Evolutionary conservation across 2,797 vertebrate genomes (phyloP).

Genomic region (Tarsius wallacei): DNA sequence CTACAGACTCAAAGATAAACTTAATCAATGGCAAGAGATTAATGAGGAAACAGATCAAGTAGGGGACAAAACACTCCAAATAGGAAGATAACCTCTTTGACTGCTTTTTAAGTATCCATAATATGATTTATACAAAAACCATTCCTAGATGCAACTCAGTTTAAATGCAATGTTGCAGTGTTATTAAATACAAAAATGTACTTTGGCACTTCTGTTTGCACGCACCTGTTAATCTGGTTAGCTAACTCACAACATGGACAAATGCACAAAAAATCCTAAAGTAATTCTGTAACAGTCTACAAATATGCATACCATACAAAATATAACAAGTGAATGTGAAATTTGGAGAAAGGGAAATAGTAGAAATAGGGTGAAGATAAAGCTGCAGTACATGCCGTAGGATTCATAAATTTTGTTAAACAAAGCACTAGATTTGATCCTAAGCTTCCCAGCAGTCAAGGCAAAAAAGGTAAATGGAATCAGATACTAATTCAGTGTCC

Average conservation of each 20-base stretch:
- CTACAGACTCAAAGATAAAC: constrained; percentile 13
- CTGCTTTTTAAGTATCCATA: not conserved
- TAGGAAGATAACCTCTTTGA: not conserved
- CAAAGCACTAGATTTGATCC: not conserved
- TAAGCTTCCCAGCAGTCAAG: not conserved
- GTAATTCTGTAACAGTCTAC: not conserved
- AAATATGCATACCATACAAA: not conserved
- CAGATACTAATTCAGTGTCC: not conserved
- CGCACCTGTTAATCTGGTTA: not conserved
- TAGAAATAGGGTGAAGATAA: constrained; percentile 10
- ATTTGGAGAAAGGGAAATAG: not conserved
- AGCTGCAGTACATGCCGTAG: not conserved
- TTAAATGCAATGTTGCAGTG: not conserved
- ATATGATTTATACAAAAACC: not conserved
- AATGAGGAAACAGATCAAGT: constrained; percentile 26
- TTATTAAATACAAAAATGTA: constrained; percentile 28
- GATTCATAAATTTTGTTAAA: not conserved
- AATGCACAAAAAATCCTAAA: constrained; percentile 1
- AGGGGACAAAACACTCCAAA: constrained; percentile 38
- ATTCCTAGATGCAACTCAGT: not conserved
- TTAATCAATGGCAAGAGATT: constrained; percentile 48
- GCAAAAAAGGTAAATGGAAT: not conserved
- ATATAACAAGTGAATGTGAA: constrained; percentile 13
- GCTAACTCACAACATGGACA: not conserved
- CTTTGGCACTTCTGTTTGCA: not conserved